A percentile compares a stretch with the other conserved stretches of the same genome.
phyloP scores from a whole-genome alignment of 2,113 vertebrate species.

The Serilophus lunatus region DNA sequence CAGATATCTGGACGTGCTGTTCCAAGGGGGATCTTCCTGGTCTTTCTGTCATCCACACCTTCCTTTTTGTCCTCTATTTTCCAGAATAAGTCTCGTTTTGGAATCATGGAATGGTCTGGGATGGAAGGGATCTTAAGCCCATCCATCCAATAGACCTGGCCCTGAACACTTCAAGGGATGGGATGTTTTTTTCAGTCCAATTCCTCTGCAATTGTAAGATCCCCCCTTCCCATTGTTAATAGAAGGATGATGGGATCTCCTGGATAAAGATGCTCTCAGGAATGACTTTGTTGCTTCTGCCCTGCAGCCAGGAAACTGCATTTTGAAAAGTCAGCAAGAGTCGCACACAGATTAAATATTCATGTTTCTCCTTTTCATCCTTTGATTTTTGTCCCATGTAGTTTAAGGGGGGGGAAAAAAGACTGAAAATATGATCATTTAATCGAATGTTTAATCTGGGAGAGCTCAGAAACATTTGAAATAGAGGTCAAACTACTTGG shows the following conservation, averaged over 20 bases:
- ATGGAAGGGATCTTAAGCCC: background rate
- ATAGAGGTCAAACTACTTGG: background rate
- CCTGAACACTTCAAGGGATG: background rate
- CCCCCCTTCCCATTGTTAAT: too few relatives aligned
- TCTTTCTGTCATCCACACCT: background rate
- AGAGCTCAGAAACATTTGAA: background rate
- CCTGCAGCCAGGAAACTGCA: background rate
- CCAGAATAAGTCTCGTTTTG: background rate
- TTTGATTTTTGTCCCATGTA: conserved; percentile 1
- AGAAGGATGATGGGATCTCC: background rate
- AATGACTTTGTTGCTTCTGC: background rate
- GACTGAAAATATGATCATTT: background rate
- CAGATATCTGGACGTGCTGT: background rate
- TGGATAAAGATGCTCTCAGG: background rate
- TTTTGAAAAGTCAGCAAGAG: background rate
- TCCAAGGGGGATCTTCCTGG: background rate
- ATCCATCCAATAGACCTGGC: rapidly evolving
- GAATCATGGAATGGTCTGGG: background rate
- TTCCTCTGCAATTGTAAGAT: background rate
- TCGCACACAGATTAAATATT: background rate
- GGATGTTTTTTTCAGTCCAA: background rate
- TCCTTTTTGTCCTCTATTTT: background rate
- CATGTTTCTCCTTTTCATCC: background rate
- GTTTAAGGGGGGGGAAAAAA: background rate
- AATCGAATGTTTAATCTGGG: background rate